Evolutionary conservation across 1,140 invertebrate species (phyloP), one percentile per base, ranked within the genome.

Genomic region (Metopolophium dirhodum): DNA sequence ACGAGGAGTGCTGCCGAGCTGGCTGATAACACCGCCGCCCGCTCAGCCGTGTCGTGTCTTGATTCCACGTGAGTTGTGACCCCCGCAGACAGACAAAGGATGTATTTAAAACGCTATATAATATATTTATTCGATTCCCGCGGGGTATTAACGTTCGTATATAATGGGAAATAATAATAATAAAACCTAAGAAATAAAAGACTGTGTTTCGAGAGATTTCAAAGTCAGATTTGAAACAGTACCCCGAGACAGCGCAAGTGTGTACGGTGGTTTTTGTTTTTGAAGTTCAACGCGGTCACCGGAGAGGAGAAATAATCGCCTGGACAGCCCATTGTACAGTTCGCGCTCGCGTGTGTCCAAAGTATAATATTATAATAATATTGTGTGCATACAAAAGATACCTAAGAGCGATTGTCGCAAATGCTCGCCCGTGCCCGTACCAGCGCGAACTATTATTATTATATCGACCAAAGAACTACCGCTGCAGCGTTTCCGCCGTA

Each of bases 71-170:
- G 30, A 22, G 35, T 89, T n/a, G 35, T 61, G 57, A 90, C 89
- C 90, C 30, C 68, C 90, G 8, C 41, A 22, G 57, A 90, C 89
- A 22, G 45, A 91, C 61, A 77, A 77, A 45, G 45, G 88, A 90
- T n/a, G 88, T 57, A 57, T 90, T 57, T 57, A 54, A 90, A 89
- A 90, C 23, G 23, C 23, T 41, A 41, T 90, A 18, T 41, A 57
- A 18, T 41, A 57, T 41, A 30, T 20, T 45, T 90, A 68, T 90
- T 90, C 89, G 57, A 90, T 68, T 90, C 54, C 89, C 57, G 54
- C 37, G 54, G 57, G 89, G 23, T 90, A 68, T 68, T 90, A 30
- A 37, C 41, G 54, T 61, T n/a, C 7, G 45, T 85, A 26, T 22
- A 47, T n/a, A 49, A 35, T 37, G 23, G 87, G 9, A 41, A 90